Evolutionary conservation across 2,888 invertebrate species (phyloP), one percentile per base, ranked within the genome.

Genomic region (Thera obeliscata): DNA sequence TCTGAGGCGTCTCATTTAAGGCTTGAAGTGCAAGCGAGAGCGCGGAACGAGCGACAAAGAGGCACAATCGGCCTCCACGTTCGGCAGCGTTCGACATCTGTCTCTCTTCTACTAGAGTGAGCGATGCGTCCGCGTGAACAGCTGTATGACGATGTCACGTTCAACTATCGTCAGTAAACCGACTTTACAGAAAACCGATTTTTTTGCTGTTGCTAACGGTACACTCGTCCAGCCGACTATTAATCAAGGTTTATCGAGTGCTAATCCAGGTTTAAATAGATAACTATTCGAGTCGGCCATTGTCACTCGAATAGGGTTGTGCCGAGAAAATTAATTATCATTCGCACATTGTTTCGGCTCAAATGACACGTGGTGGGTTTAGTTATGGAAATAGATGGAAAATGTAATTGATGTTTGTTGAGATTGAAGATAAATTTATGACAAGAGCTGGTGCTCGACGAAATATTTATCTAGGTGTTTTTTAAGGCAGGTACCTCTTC

Each of bases 251-350:
- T 93, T 94, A 94, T 94, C 93, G 93, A 93, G 93, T 91, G 94
- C 93, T 94, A 94, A 94, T 93, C 94, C 94, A 91, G 93, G 93
- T 94, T 94, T 94, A 93, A 94, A 94, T 90, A 93, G 94, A 94
- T 94, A 94, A 94, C 93, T 93, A 94, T 89, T 91, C 85, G 85
- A 90, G 85, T 81, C 81, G 85, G 82, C 86, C 86, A 89, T 92
- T 92, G 92, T 92, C 86, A 84, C 76, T 73, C 78, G 69, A 76
- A 71, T 82, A 87, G 87, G 88, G 88, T 75, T 87, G 87, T 66
- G 69, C 68, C 66, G 69, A 68, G 62, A 61, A 63, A 66, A 74
- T 72, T 75, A 75, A 74, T 67, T 67, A 67, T 22, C 54, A 52
- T 66, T 62, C 58, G 63, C 58, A 70, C 66, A 67, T 62, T 66